phyloP scores from a whole-genome alignment of 2,888 invertebrate genomes.

The Meganola albula region DNA sequence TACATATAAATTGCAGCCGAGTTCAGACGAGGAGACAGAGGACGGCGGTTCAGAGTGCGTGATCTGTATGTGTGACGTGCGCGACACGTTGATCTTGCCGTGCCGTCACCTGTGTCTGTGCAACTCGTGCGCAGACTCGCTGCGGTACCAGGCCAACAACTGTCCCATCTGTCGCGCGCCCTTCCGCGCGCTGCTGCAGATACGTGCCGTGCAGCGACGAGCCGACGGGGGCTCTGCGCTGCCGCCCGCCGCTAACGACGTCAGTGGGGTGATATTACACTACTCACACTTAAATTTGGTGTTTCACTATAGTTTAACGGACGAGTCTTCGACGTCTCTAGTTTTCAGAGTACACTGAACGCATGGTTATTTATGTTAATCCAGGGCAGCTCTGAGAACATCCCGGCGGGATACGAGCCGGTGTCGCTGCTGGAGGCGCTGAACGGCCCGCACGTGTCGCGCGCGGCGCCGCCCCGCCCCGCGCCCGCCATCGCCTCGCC shows the following conservation, averaged over 20 bases:
- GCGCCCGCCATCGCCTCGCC: constrained; percentile 57
- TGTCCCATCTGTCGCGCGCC: constrained; percentile 99
- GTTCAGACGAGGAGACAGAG: constrained; percentile 90
- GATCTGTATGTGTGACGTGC: constrained; percentile 98
- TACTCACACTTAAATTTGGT: too few species aligned
- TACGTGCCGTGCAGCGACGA: constrained; percentile 89
- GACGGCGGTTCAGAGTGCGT: constrained; percentile 99
- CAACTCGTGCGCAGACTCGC: constrained; percentile 97
- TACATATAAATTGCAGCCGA: too few species aligned
- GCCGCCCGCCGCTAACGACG: constrained; percentile 70
- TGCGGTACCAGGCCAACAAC: constrained; percentile 98
- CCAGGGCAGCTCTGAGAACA: constrained; percentile 90
- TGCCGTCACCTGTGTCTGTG: constrained; percentile 99
- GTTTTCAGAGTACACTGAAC: too few species aligned
- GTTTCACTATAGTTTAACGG: too few species aligned
- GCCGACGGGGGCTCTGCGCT: constrained; percentile 56
- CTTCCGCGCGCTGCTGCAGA: constrained; percentile 96
- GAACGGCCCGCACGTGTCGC: constrained; percentile 89
- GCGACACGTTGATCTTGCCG: constrained; percentile 97
- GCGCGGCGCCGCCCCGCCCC: constrained; percentile 56
- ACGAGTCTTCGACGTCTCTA: too few species aligned
- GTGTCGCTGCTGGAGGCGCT: constrained; percentile 96
- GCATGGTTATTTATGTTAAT: too few species aligned
- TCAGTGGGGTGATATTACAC: too few species aligned
- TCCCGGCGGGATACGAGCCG: constrained; percentile 95